phyloP scores from a whole-genome alignment of 2,113 vertebrate species.

The Heterocephalus glaber region DNA sequence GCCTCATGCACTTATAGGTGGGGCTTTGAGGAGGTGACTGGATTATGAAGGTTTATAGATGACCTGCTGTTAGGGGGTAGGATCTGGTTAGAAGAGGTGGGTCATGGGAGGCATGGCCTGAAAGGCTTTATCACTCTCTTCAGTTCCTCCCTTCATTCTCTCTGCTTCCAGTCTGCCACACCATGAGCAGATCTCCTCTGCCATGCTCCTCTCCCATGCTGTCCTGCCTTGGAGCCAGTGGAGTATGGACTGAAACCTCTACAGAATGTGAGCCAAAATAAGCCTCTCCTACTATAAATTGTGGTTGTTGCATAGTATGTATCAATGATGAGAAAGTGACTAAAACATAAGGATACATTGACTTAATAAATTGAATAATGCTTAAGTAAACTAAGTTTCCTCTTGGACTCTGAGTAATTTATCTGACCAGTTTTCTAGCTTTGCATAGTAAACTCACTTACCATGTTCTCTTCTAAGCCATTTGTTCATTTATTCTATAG shows the following conservation, averaged over 20 bases:
- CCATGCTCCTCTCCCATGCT: no score
- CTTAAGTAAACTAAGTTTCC: not conserved
- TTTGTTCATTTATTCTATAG: not conserved
- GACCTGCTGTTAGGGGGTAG: not conserved
- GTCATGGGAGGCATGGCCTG: not conserved
- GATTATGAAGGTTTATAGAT: not conserved
- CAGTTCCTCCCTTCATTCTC: not conserved
- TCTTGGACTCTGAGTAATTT: not conserved
- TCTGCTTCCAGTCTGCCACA: not conserved
- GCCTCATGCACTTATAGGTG: not conserved
- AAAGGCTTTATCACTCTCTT: not conserved
- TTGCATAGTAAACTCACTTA: not conserved
- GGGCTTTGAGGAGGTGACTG: not conserved
- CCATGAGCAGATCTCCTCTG: no score
- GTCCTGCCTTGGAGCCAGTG: no score
- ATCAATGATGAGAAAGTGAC: no score
- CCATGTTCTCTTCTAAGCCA: not conserved
- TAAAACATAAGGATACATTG: no score
- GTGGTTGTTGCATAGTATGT: no score
- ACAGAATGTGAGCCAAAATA: no score
- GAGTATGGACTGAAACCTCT: no score
- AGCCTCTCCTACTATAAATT: no score
- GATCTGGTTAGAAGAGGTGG: not conserved
- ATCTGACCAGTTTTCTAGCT: not conserved
- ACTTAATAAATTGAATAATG: not conserved